These are phyloP conservation scores for Drosophila mimetica DNA, from an alignment of 2,888 invertebrate genomes.

Conservation along the genomic window DNA sequence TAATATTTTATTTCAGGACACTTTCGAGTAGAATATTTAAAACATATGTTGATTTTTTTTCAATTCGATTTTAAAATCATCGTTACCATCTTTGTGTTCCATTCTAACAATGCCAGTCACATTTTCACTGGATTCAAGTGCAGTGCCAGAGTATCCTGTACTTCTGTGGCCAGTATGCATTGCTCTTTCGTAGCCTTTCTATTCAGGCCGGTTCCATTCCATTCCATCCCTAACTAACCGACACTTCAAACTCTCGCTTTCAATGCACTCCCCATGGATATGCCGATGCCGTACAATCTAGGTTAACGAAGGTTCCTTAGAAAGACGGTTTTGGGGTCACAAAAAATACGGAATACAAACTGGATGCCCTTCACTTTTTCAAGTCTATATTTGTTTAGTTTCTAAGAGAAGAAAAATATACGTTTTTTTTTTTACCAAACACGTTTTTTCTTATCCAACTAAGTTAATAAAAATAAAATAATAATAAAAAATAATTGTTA, in stretches of 20 bases:
- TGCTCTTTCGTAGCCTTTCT: constrained; percentile 5
- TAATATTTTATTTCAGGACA: no score
- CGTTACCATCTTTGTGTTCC: neutral
- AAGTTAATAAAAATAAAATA: no score
- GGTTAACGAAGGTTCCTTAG: constrained; percentile 53
- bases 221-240: constrained; percentile 2
- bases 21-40: no score
- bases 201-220: constrained; percentile 5
- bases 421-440: neutral
- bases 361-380: neutral
- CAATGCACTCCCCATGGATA: constrained; percentile 35
- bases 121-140: constrained; percentile 6
- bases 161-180: constrained; percentile 27
- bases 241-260: constrained; percentile 51
- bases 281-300: constrained; percentile 26
- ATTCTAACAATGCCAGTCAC: constrained; percentile 10
- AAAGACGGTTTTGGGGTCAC: constrained; percentile 19
- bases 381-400: neutral
- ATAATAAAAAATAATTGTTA: neutral
- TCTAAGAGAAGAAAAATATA: neutral
- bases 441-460: no score
- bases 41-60: no score
- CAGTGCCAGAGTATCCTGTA: constrained; percentile 13
- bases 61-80: neutral
- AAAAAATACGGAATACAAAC: neutral